These are phyloP conservation scores for Alentia gelatinosa DNA, from an alignment of 2,888 invertebrate genomes.

Conservation along the genomic window DNA sequence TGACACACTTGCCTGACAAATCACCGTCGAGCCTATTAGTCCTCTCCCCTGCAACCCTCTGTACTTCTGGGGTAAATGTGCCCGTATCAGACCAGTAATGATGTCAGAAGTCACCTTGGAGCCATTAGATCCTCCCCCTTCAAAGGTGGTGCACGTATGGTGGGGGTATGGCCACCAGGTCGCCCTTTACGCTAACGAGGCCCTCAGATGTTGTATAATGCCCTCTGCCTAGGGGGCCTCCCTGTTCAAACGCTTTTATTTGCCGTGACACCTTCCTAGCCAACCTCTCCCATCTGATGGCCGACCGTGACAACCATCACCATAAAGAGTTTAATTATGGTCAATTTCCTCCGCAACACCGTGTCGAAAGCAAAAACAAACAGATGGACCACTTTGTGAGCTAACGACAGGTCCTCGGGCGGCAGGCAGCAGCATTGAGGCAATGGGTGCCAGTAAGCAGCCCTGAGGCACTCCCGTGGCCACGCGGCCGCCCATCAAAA, in stretches of 20 bases:
- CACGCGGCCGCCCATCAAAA: background rate
- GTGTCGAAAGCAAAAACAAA: conserved; percentile 45
- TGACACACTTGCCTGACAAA: conserved; percentile 5
- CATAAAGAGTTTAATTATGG: conserved; percentile 14
- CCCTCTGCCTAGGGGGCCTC: background rate
- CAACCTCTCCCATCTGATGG: background rate
- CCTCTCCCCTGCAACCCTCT: background rate
- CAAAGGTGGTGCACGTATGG: background rate
- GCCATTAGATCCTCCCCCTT: background rate
- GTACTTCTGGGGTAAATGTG: background rate
- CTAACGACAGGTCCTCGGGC: conserved; percentile 10
- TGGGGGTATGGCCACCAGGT: background rate
- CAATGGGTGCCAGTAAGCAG: background rate
- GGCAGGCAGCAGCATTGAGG: background rate
- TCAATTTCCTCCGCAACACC: conserved; percentile 32
- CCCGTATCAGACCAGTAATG: conserved; percentile 28
- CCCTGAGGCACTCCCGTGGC: background rate
- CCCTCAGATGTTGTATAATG: conserved; percentile 18
- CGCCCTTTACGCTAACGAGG: background rate
- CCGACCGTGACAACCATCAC: background rate
- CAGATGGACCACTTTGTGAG: conserved; percentile 26
- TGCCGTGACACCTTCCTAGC: background rate
- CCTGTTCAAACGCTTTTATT: background rate
- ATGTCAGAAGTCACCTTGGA: background rate
- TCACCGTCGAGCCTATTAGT: background rate